Evolutionary conservation across 2,797 vertebrate genomes (phyloP).

Genomic region (Emydoidea blandingii): DNA sequence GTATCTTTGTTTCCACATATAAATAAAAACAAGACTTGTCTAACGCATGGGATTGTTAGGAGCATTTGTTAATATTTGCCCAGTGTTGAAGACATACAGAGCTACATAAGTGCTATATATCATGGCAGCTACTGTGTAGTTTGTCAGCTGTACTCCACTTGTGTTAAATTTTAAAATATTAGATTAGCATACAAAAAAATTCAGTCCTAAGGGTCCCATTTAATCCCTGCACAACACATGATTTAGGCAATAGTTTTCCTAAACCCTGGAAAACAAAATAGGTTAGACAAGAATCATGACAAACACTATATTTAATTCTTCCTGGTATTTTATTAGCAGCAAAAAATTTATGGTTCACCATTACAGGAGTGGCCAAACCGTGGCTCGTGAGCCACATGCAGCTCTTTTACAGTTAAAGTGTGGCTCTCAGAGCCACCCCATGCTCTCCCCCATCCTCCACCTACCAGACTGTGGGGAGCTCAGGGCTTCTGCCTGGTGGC

Average conservation of each 20-base stretch:
- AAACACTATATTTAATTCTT: not conserved
- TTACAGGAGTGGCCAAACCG: too few relatives aligned
- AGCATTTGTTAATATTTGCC: not conserved
- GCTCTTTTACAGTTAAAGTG: too few relatives aligned
- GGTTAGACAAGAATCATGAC: not conserved
- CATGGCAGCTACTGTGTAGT: not conserved
- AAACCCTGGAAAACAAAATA: not conserved
- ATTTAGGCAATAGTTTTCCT: not conserved
- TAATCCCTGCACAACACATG: not conserved
- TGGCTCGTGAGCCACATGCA: too few relatives aligned
- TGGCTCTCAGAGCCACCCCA: too few relatives aligned
- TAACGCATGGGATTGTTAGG: not conserved
- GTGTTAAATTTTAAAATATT: not conserved
- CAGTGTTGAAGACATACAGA: not conserved
- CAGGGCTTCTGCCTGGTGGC: too few relatives aligned
- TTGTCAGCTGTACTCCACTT: not conserved
- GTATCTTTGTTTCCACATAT: not conserved
- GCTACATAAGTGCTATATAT: not conserved
- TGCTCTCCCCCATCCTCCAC: too few relatives aligned
- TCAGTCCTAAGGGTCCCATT: not conserved
- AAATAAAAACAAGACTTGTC: not conserved
- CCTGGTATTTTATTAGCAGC: not conserved
- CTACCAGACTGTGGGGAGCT: too few relatives aligned
- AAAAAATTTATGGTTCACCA: not conserved
- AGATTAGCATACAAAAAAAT: not conserved